A percentile compares a stretch with the other conserved stretches of the same genome.
Evolutionary conservation across 2,113 vertebrate species (phyloP).

Genomic region (Xiphorhynchus elegans): DNA sequence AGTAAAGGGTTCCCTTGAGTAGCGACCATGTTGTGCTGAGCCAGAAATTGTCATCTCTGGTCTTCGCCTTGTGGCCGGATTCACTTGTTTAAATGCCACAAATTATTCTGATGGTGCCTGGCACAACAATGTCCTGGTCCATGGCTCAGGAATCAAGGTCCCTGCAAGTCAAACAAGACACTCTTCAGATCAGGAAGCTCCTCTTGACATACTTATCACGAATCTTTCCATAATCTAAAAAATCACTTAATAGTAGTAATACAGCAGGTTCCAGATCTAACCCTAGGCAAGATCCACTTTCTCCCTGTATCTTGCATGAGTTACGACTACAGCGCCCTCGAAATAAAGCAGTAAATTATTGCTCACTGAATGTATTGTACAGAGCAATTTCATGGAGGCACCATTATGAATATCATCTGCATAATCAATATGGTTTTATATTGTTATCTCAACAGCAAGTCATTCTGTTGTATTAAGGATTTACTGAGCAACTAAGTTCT

Average conservation of each 20-base stretch:
- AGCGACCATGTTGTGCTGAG: neutral
- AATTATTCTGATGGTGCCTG: neutral
- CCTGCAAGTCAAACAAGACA: neutral
- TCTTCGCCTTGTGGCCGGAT: neutral
- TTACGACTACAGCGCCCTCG: neutral
- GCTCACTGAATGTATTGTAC: neutral
- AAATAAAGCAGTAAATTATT: constrained; percentile 23
- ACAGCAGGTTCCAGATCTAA: neutral
- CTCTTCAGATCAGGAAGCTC: neutral
- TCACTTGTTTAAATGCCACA: neutral
- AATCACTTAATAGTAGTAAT: neutral
- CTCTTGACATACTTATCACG: neutral
- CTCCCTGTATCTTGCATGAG: neutral
- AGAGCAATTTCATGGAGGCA: neutral
- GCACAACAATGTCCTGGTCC: neutral
- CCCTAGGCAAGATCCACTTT: neutral
- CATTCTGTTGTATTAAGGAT: neutral
- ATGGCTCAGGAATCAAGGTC: neutral
- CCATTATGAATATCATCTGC: constrained; percentile 21
- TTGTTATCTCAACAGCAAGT: neutral
- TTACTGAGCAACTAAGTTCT: neutral
- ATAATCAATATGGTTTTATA: constrained; percentile 5
- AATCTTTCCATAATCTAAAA: neutral
- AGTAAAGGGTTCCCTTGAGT: neutral
- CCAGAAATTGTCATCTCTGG: neutral